phyloP scores from a whole-genome alignment of 2,113 vertebrate genomes.

The Fukomys damarensis region DNA sequence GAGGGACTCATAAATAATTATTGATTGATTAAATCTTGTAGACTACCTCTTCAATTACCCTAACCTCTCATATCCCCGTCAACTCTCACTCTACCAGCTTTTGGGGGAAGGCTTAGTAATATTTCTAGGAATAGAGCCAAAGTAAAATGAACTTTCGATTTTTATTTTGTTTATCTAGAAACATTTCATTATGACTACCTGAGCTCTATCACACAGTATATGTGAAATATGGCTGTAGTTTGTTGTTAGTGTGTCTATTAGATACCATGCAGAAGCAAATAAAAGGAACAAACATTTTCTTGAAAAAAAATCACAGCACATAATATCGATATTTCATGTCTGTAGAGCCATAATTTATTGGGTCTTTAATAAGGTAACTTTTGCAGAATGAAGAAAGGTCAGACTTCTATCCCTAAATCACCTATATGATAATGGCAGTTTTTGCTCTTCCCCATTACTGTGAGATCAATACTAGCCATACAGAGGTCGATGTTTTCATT shows the following conservation, averaged over 20 bases:
- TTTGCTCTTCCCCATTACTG: constrained; percentile 70
- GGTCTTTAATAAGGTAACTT: constrained; percentile 78
- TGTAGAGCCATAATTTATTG: constrained; percentile 69
- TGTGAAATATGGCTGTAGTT: constrained; percentile 45
- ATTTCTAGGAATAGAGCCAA: constrained; percentile 57
- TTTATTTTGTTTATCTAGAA: constrained; percentile 62
- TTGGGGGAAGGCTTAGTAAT: constrained; percentile 34
- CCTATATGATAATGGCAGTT: constrained; percentile 68
- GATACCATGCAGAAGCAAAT: constrained; percentile 74
- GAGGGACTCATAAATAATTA: constrained; percentile 35
- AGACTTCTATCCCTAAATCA: constrained; percentile 73
- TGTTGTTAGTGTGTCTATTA: constrained; percentile 69
- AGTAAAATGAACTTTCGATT: constrained; percentile 57
- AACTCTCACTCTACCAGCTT: background rate
- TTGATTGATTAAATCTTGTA: background rate
- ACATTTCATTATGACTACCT: constrained; percentile 71
- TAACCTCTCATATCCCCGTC: constrained; percentile 9
- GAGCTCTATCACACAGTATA: background rate
- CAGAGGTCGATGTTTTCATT: constrained; percentile 75
- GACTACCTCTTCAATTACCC: constrained; percentile 24
- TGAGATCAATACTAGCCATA: constrained; percentile 58
- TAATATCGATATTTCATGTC: constrained; percentile 74
- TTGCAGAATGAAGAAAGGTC: constrained; percentile 72
- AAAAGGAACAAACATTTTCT: constrained; percentile 74
- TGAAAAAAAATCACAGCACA: constrained; percentile 54